Conservation (phyloP, 2,888 invertebrate genomes). For the Rhagonycha lutea region DNA sequence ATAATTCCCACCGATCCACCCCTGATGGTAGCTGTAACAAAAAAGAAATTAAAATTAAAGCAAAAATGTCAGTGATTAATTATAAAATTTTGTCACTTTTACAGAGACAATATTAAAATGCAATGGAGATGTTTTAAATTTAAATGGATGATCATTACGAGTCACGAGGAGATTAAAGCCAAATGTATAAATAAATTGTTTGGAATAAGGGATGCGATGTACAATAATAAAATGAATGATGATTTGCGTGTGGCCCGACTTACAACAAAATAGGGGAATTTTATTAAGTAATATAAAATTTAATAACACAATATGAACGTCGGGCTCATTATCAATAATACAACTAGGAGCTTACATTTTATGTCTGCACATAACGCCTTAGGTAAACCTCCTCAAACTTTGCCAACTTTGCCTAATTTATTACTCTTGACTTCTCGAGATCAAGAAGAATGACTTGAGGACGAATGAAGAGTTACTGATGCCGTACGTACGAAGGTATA, state of each 20-base stretch:
- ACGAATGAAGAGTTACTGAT: constrained; percentile 45
- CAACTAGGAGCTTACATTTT: background rate
- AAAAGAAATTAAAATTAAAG: constrained; percentile 20
- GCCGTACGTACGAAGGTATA: constrained; percentile 36
- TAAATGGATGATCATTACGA: constrained; percentile 11
- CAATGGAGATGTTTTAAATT: constrained; percentile 10
- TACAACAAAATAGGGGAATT: constrained; percentile 1
- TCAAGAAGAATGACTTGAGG: constrained; percentile 47
- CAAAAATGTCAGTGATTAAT: constrained; percentile 21
- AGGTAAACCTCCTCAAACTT: constrained; percentile 42
- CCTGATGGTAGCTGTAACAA: background rate
- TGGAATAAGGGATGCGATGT: constrained; percentile 1
- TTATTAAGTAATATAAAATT: constrained; percentile 4
- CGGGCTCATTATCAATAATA: constrained; percentile 17
- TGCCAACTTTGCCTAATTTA: constrained; percentile 45
- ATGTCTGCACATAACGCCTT: constrained; percentile 27
- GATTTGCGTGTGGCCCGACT: constrained; percentile 9
- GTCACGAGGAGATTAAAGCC: constrained; percentile 7
- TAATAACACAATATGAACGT: constrained; percentile 7
- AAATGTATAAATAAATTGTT: constrained; percentile 20
- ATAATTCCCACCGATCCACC: constrained; percentile 7
- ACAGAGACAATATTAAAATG: constrained; percentile 12
- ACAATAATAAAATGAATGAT: constrained; percentile 16
- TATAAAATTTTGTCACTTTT: constrained; percentile 13
- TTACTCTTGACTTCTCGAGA: constrained; percentile 44